Percentiles rank a stretch among this genome's conserved stretches.
Conservation (phyloP, 2,113 vertebrate species). For the Campylomormyrus tamandua region DNA sequence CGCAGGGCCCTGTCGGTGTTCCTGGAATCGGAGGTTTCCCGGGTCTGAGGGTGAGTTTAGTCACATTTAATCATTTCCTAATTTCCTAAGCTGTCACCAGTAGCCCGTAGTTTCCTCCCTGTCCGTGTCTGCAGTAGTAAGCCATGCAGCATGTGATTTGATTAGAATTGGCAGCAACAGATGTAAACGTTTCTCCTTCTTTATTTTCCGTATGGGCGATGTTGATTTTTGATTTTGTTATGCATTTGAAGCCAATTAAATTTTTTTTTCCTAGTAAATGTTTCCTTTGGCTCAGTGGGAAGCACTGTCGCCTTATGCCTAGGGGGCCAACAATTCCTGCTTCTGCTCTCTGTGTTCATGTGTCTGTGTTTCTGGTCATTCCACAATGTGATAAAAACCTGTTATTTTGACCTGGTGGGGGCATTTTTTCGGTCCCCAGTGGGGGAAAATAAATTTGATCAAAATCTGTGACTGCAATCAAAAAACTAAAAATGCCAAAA, state of each 20-base stretch:
- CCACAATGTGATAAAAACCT: background rate
- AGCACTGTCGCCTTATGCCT: background rate
- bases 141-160: background rate
- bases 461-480: background rate
- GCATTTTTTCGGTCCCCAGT: background rate
- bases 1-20: constrained; percentile 79
- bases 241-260: background rate
- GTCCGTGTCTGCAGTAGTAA: background rate
- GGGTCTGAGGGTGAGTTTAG: constrained; percentile 81
- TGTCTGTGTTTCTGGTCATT: background rate
- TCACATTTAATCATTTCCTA: background rate
- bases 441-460: background rate
- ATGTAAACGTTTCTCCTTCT: background rate
- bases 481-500: background rate
- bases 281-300: background rate
- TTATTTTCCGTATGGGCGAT: background rate
- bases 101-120: background rate
- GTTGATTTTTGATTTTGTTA: background rate
- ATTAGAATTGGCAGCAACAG: background rate
- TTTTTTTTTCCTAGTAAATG: background rate
- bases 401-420: background rate
- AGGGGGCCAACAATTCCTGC: background rate
- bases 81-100: background rate
- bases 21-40: constrained; percentile 83
- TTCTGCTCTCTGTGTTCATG: background rate